Conservation (phyloP, 2,888 invertebrate species). For the Esperia sulphurella region DNA sequence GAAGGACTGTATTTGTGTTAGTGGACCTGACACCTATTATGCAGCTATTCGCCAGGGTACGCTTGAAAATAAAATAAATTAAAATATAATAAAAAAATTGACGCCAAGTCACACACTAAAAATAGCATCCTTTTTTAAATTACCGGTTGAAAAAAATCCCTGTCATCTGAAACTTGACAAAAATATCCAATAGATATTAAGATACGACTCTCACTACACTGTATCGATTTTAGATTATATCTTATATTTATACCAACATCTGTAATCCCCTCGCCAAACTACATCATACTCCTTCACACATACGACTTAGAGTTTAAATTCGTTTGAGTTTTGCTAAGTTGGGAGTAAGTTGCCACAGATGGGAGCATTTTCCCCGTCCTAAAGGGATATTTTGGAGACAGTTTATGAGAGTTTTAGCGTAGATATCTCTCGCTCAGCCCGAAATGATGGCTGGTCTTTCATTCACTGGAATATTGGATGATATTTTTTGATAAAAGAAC, state of each 20-base stretch:
- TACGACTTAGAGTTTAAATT: constrained; percentile 7
- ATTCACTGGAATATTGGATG: constrained; percentile 1
- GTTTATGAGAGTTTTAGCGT: constrained; percentile 39
- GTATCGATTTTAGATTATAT: constrained; percentile 37
- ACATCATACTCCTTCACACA: not conserved
- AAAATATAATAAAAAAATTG: no score
- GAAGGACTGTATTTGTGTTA: no score
- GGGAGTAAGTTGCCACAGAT: constrained; percentile 1
- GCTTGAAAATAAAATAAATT: no score
- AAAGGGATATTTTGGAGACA: constrained; percentile 36
- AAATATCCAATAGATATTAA: constrained; percentile 1
- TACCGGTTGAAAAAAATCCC: not conserved
- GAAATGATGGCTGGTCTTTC: constrained; percentile 1
- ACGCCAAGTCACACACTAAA: no score
- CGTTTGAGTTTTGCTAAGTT: not conserved
- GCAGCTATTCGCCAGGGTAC: no score
- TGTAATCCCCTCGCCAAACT: not conserved
- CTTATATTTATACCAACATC: constrained; percentile 2
- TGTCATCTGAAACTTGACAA: not conserved
- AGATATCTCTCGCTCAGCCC: constrained; percentile 21
- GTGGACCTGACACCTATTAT: no score
- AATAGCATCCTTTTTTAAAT: no score
- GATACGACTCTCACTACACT: constrained; percentile 13
- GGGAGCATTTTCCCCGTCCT: constrained; percentile 19
- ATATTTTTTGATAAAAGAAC: not conserved